Evolutionary conservation across 2,888 invertebrate genomes (phyloP), one percentile per base, ranked within the genome.

Genomic region (Nymphalis polychloros): DNA sequence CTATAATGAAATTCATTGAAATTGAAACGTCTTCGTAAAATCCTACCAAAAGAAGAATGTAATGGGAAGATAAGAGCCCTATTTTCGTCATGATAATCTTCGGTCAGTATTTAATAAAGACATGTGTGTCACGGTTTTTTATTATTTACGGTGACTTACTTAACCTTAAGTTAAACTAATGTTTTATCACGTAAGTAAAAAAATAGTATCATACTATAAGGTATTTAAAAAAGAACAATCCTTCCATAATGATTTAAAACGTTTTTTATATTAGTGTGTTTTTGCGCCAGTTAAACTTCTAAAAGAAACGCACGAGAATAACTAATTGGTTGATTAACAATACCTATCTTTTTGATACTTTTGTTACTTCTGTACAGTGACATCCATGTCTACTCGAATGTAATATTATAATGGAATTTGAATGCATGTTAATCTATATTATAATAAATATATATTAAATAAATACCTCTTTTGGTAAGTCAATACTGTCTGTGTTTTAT

Each of bases 381-480:
- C 84, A 82, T 76, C 86, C 88, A 85, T 87, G 89, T 84, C 84
- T 79, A 79, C 74, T 86, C 82, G 80, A 85, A 84, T 82, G 84
- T 84, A 89, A 88, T 87, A 88, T 85, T 86, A 86, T 90, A 91
- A 86, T 87, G 90, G 90, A 90, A 90, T 90, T 90, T 91, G 90
- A 92, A 90, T 90, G 90, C 90, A 92, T 92, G 92, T 92, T 92
- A 91, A 89, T 89, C 90, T 88, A 86, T 86, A 86, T 85, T 85
- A 86, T 87, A 82, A 86, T 85, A 85, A 84, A 83, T 77, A 75
- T 75, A 82, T 82, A 83, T 80, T 80, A 80, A 86, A 92, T 81
- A 81, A 86, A 92, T 90, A 92, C 92, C 91, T 91, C 88, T 90
- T 91, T 91, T 92, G 92, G 92, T 91, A 91, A 90, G 77, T 87